A percentile compares a stretch with the other conserved stretches of the same genome.
phyloP scores from a whole-genome alignment of 2,797 vertebrate species.

The Myiothlypis coronata region DNA sequence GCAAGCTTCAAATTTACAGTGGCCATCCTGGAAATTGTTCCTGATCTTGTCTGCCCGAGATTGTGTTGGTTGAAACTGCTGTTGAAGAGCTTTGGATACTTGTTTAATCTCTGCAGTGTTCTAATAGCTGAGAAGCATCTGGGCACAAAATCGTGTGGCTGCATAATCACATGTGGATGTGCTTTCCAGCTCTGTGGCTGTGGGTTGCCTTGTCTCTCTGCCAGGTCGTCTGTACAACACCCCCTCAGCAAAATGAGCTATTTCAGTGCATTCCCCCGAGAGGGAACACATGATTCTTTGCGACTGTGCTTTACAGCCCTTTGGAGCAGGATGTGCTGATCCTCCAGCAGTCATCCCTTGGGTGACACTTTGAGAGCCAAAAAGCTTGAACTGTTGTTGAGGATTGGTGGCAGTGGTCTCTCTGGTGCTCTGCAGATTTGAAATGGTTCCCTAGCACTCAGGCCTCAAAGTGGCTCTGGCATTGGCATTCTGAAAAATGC shows the following conservation, averaged over 20 bases:
- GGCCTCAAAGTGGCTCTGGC: background rate
- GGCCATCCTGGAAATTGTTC: background rate
- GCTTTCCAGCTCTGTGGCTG: background rate
- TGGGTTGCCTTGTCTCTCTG: background rate
- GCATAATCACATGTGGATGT: background rate
- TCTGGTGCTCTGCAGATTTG: background rate
- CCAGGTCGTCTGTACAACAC: accelerated
- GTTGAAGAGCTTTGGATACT: background rate
- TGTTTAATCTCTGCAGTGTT: background rate
- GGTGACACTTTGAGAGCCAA: background rate
- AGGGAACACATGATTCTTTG: accelerated
- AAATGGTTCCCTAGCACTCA: background rate
- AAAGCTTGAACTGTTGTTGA: background rate
- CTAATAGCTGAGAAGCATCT: background rate
- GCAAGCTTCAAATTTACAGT: background rate
- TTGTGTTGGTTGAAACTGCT: background rate
- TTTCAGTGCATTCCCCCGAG: background rate
- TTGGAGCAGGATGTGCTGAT: background rate
- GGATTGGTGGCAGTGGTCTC: background rate
- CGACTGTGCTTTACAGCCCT: background rate
- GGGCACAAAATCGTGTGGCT: background rate
- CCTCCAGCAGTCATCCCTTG: background rate
- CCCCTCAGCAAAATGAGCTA: background rate
- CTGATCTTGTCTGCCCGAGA: background rate
- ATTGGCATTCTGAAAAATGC: background rate